Percentiles rank a stretch among this genome's conserved stretches.
phyloP scores from a whole-genome alignment of 1,140 invertebrate species.

The Bicyclus anynana region DNA sequence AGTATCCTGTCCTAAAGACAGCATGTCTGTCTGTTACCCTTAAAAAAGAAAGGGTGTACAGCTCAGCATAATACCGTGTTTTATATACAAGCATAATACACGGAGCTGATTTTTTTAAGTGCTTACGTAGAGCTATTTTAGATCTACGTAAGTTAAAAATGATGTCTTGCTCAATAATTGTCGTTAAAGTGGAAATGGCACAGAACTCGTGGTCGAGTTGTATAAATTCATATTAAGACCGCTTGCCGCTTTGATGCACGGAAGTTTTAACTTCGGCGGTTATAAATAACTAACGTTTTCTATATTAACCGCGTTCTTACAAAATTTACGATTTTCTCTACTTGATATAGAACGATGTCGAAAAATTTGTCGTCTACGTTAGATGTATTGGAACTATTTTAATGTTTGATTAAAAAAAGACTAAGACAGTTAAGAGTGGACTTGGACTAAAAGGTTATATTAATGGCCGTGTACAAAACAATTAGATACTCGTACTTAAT shows the following conservation, averaged over 20 bases:
- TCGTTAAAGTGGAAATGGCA: conserved; percentile 19
- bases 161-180: conserved; percentile 20
- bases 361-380: background rate
- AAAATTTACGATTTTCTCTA: conserved; percentile 1
- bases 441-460: too few relatives aligned
- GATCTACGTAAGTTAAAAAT: conserved; percentile 6
- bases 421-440: too few relatives aligned
- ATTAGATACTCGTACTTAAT: too few relatives aligned
- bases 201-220: conserved; percentile 9
- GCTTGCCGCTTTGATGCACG: conserved; percentile 27
- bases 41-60: too few relatives aligned
- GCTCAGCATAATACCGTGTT: too few relatives aligned
- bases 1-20: too few relatives aligned
- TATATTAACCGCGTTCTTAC: background rate
- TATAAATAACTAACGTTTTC: background rate
- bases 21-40: too few relatives aligned
- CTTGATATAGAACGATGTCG: background rate
- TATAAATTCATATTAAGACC: conserved; percentile 26
- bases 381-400: background rate
- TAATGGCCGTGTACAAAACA: too few relatives aligned
- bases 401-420: too few relatives aligned
- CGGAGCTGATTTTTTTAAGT: background rate
- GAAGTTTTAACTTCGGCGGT: conserved; percentile 17
- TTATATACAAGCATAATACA: too few relatives aligned
- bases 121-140: background rate